Percentiles rank a stretch among this genome's conserved stretches.
Conservation (phyloP, 1,140 invertebrate genomes). For the Macrobrachium nipponense region DNA sequence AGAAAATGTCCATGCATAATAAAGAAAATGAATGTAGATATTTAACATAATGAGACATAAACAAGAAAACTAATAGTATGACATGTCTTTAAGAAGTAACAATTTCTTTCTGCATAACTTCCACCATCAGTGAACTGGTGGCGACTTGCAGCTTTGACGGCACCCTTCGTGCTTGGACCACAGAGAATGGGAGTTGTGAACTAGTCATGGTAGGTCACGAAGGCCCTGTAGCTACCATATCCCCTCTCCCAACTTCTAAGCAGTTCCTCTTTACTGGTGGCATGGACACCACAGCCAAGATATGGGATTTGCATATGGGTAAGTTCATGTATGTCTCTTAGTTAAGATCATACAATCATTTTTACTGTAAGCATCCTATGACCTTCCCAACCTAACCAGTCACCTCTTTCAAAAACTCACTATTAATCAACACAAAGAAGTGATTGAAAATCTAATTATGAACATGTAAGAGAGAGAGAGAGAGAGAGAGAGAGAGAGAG, state of each 20-base stretch:
- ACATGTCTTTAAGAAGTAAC: no score
- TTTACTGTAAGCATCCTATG: background rate
- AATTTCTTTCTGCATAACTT: background rate
- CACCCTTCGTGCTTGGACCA: slow-evolving; percentile 35
- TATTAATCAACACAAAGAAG: no score
- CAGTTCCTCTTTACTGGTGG: slow-evolving; percentile 33
- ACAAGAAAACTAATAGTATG: background rate
- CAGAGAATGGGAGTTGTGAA: slow-evolving; percentile 24
- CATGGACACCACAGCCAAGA: slow-evolving; percentile 44
- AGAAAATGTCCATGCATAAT: no score
- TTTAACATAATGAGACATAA: no score
- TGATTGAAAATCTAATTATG: background rate
- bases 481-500: slow-evolving; percentile 38
- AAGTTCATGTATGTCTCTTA: background rate
- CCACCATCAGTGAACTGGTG: slow-evolving; percentile 24
- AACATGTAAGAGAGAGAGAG: background rate
- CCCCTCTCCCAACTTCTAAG: slow-evolving; percentile 12
- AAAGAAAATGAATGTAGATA: no score
- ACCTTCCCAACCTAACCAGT: no score
- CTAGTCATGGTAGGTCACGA: slow-evolving; percentile 38
- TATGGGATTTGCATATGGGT: slow-evolving; percentile 55
- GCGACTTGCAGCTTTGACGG: slow-evolving; percentile 53
- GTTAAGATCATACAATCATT: background rate
- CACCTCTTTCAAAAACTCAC: no score
- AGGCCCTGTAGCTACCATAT: slow-evolving; percentile 37